phyloP scores from a whole-genome alignment of 2,797 vertebrate genomes.

The Pseudochirops corinnae region DNA sequence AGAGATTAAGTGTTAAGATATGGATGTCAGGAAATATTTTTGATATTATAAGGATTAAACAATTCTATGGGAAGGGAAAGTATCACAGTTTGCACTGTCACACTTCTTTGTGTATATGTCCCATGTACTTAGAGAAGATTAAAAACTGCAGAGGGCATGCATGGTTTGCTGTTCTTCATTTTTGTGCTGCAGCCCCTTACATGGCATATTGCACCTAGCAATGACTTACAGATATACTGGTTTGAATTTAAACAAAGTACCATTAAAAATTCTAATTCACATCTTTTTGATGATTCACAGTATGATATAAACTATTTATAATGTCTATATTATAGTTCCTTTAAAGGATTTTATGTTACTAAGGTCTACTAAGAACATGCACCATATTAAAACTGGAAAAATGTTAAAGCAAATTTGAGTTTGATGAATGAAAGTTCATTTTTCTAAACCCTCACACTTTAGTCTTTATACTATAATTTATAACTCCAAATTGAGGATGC shows the following conservation, averaged over 20 bases:
- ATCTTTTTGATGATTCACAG: not conserved
- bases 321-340: slow-evolving; percentile 1
- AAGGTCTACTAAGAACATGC: slow-evolving; percentile 30
- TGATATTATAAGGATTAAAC: not conserved
- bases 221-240: not conserved
- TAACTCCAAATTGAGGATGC: not conserved
- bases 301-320: not conserved
- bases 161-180: not conserved
- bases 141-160: not conserved
- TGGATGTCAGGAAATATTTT: not conserved
- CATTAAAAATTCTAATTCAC: not conserved
- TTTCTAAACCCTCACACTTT: slow-evolving; percentile 12
- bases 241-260: not conserved
- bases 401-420: not conserved
- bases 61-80: slow-evolving; percentile 9
- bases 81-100: not conserved
- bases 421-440: not conserved
- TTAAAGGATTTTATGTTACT: not conserved
- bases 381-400: not conserved
- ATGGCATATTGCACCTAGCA: not conserved
- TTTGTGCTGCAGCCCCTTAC: not conserved
- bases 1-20: not conserved
- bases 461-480: not conserved
- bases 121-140: not conserved
- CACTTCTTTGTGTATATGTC: not conserved